Evolutionary conservation across 2,797 vertebrate genomes (phyloP).

Genomic region (Parotocinclus haroldoi): DNA sequence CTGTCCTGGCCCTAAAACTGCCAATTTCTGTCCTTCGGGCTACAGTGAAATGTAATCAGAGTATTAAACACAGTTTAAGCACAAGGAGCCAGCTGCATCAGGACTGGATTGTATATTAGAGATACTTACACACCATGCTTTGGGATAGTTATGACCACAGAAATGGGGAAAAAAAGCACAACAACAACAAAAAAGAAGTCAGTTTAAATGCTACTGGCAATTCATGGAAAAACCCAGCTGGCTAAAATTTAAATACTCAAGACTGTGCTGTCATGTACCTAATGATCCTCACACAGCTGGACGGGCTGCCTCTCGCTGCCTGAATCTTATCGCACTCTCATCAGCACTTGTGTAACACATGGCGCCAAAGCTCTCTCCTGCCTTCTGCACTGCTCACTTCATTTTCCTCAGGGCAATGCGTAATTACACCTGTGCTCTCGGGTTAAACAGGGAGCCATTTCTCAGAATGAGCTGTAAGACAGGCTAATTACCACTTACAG

Average conservation of each 20-base stretch:
- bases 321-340: conserved; percentile 63
- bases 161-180: conserved; percentile 24
- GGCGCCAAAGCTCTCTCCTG: conserved; percentile 69
- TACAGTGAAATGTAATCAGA: conserved; percentile 51
- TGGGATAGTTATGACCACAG: conserved; percentile 26
- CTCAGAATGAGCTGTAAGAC: conserved; percentile 23
- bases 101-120: conserved; percentile 34
- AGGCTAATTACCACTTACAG: conserved; percentile 30
- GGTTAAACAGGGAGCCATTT: conserved; percentile 54
- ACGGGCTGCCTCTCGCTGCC: conserved; percentile 37
- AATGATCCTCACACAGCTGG: conserved; percentile 34
- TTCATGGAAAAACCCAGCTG: not conserved
- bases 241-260: conserved; percentile 1
- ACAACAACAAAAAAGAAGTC: conserved; percentile 2
- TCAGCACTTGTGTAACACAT: conserved; percentile 72
- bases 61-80: conserved; percentile 46
- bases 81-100: conserved; percentile 34
- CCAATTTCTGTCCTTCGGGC: conserved; percentile 39
- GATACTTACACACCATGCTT: conserved; percentile 33
- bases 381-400: conserved; percentile 66
- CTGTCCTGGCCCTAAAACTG: conserved; percentile 41
- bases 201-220: no score
- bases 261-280: conserved; percentile 5
- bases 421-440: conserved; percentile 61
- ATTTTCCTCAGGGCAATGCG: conserved; percentile 67